A percentile compares a stretch with the other conserved stretches of the same genome.
Evolutionary conservation across 2,113 vertebrate species (phyloP).

Genomic region (Tachycineta bicolor): DNA sequence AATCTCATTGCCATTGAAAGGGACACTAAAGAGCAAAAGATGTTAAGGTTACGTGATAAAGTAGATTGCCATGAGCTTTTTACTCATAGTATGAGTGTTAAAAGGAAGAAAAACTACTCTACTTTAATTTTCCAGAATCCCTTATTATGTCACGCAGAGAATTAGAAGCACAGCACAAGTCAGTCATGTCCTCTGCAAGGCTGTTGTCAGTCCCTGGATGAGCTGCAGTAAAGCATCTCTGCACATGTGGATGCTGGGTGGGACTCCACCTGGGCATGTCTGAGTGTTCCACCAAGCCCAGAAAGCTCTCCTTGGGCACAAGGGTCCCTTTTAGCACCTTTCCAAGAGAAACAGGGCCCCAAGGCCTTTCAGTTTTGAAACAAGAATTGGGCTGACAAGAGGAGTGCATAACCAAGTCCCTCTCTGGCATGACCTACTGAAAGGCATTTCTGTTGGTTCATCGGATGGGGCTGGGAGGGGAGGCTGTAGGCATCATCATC

Average conservation of each 20-base stretch:
- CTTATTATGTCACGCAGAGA: rapidly evolving
- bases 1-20: background rate
- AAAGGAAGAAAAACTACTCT: background rate
- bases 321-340: background rate
- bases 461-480: background rate
- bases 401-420: background rate
- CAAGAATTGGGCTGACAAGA: background rate
- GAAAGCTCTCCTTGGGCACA: background rate
- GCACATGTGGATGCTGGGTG: rapidly evolving
- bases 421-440: background rate
- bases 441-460: background rate
- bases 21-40: background rate
- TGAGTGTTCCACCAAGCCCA: rapidly evolving
- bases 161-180: background rate
- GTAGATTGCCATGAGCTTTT: background rate
- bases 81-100: background rate
- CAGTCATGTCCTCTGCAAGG: background rate
- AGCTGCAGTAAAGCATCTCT: background rate
- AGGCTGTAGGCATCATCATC: background rate
- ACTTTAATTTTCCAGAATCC: background rate
- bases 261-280: background rate
- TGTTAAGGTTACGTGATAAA: background rate
- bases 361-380: background rate
- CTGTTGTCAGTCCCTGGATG: background rate
- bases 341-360: background rate